These are phyloP conservation scores for Lepidurus arcticus DNA, from an alignment of 1,140 invertebrate genomes.

Conservation along the genomic window DNA sequence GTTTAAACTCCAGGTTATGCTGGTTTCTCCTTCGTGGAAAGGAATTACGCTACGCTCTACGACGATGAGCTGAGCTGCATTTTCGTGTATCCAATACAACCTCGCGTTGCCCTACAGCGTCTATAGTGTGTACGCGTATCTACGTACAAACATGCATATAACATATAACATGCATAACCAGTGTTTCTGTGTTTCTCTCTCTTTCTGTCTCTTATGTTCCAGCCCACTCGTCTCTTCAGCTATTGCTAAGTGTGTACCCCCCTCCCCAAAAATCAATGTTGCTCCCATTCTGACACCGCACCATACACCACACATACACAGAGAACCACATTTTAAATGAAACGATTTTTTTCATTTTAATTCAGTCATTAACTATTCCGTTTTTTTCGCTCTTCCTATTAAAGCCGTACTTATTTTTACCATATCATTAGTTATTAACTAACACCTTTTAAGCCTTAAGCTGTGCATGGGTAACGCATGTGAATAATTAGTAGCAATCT, in stretches of 20 bases:
- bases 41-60: no score
- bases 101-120: no score
- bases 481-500: no score
- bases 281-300: not conserved
- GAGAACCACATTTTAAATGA: not conserved
- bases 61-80: no score
- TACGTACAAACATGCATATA: not conserved
- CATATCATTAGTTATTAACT: not conserved
- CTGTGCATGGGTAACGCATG: no score
- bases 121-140: not conserved
- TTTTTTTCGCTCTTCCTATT: not conserved
- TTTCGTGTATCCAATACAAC: no score
- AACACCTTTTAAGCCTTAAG: not conserved
- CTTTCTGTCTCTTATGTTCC: not conserved
- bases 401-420: not conserved
- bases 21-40: not conserved
- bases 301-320: not conserved
- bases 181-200: not conserved
- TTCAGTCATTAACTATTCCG: not conserved
- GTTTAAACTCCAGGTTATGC: not conserved
- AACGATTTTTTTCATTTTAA: not conserved
- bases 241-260: not conserved
- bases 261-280: slow-evolving; percentile 8
- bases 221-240: not conserved
- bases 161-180: not conserved